Conservation (phyloP, 2,113 vertebrate genomes). For the Corythornis madagascariensis region DNA sequence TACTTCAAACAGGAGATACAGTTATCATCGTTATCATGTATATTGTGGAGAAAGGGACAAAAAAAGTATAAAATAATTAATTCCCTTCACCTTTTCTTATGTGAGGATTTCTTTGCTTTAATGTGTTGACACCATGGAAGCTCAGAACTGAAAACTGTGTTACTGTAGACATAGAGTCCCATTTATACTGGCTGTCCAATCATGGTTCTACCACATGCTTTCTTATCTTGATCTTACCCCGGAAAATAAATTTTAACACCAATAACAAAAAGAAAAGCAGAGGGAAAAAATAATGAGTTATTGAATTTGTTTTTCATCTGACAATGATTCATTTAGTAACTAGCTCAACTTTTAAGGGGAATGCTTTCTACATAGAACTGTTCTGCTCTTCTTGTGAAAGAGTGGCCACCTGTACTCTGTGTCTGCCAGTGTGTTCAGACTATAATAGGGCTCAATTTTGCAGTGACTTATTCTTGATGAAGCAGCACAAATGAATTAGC, state of each 20-base stretch:
- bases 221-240: neutral
- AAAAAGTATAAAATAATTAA: neutral
- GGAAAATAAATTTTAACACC: neutral
- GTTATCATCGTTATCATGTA: neutral
- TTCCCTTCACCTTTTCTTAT: neutral
- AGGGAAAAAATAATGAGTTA: neutral
- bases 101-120: neutral
- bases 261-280: no score
- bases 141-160: neutral
- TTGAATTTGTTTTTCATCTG: neutral
- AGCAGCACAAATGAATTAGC: neutral
- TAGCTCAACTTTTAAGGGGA: slow-evolving; percentile 2
- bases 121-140: neutral
- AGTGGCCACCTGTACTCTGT: neutral
- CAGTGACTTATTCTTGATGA: neutral
- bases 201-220: neutral
- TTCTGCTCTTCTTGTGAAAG: neutral
- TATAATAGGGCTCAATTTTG: neutral
- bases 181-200: neutral
- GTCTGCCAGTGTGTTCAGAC: neutral
- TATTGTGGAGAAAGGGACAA: neutral
- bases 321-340: neutral
- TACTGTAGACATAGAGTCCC: neutral
- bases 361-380: neutral
- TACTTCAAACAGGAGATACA: neutral